A percentile compares a stretch with the other conserved stretches of the same genome.
These are phyloP conservation scores for Halisarca cf. caerulea DNA, from an alignment of 37 sponge, comb jelly and placozoan genomes.

Conservation along the genomic window DNA sequence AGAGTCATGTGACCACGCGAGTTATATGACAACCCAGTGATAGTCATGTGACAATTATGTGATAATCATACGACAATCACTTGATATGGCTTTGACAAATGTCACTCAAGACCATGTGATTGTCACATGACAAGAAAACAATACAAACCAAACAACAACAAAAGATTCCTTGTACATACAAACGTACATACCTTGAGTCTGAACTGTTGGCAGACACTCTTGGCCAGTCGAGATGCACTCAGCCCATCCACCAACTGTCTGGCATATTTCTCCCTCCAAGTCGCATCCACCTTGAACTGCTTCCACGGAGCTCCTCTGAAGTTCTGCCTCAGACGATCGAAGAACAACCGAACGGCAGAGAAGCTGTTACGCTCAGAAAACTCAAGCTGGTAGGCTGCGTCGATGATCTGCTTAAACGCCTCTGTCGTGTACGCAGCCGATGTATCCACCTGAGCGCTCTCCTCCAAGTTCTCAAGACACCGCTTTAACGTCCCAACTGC, in stretches of 20 bases:
- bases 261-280: slow-evolving; percentile 77
- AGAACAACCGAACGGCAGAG: slow-evolving; percentile 78
- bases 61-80: no score
- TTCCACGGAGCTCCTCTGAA: slow-evolving; percentile 65
- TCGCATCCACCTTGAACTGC: slow-evolving; percentile 55
- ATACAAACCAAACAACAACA: no score
- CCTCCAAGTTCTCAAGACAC: slow-evolving; percentile 77
- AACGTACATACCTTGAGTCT: slow-evolving; percentile 21
- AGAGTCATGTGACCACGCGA: no score
- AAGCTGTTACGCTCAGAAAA: slow-evolving; percentile 77
- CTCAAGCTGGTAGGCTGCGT: slow-evolving; percentile 86
- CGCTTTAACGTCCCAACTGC: slow-evolving; percentile 83
- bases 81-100: no score
- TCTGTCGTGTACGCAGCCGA: slow-evolving; percentile 36
- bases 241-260: slow-evolving; percentile 65
- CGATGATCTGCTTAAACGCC: slow-evolving; percentile 79
- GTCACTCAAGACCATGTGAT: no score
- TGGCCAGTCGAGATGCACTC: slow-evolving; percentile 77
- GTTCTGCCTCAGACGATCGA: slow-evolving; percentile 73
- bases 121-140: no score
- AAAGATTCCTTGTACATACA: neutral
- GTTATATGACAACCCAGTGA: no score
- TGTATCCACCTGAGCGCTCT: neutral
- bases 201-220: slow-evolving; percentile 88
- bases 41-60: no score